These are phyloP conservation scores for Pachymerium ferrugineum DNA, from an alignment of 2,888 invertebrate species.

Conservation along the genomic window DNA sequence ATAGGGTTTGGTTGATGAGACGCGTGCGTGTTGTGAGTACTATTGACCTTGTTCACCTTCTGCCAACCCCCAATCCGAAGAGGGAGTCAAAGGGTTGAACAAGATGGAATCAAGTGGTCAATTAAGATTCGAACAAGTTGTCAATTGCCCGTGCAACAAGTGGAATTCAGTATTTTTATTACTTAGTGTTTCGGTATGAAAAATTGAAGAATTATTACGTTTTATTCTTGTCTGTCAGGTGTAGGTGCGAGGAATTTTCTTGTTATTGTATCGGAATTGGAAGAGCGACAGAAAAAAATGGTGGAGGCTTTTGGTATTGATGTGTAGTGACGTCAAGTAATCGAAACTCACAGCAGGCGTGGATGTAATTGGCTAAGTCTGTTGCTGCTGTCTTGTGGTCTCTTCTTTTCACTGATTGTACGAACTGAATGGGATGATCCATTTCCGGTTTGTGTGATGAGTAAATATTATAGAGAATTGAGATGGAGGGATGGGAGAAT, in stretches of 20 bases:
- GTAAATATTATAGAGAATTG: no score
- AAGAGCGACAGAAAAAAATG: neutral
- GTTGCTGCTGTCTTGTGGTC: conserved; percentile 15
- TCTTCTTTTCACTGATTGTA: no score
- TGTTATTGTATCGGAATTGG: conserved; percentile 13
- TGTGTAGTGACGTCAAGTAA: neutral
- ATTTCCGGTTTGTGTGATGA: no score
- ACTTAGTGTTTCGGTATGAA: neutral
- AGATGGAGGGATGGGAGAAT: no score
- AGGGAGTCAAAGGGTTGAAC: conserved; percentile 16
- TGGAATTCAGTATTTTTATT: neutral
- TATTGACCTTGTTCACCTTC: neutral
- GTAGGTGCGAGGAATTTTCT: conserved; percentile 5
- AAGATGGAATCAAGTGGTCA: conserved; percentile 27
- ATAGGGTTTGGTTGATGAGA: conserved; percentile 13
- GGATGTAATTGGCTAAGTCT: neutral
- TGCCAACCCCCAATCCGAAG: no score
- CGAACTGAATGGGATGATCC: no score
- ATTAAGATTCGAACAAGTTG: neutral
- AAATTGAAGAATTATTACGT: neutral
- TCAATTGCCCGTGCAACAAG: neutral
- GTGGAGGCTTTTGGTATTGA: neutral
- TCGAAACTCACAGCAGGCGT: conserved; percentile 8
- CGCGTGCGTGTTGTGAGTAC: conserved; percentile 20
- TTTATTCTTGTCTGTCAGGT: no score